phyloP scores from a whole-genome alignment of 1,140 invertebrate species.

The Sipha flava region DNA sequence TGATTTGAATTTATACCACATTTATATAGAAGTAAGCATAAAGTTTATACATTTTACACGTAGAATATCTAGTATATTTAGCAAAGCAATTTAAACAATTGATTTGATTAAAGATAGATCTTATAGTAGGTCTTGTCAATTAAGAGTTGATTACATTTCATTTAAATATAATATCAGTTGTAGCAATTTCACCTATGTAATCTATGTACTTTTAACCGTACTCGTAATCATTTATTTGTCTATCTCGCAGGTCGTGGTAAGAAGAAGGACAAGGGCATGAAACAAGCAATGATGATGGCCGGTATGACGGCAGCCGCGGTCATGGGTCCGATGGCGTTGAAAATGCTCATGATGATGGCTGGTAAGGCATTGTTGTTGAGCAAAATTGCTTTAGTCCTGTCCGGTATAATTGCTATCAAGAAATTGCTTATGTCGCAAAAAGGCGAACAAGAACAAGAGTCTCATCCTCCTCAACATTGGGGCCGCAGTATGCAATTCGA shows the following conservation, averaged over 20 bases:
- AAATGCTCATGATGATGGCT: constrained; percentile 69
- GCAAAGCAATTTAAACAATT: no score
- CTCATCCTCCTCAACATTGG: constrained; percentile 69
- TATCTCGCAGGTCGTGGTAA: constrained; percentile 50
- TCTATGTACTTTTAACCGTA: no score
- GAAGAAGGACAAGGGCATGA: constrained; percentile 65
- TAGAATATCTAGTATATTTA: no score
- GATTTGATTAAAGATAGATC: no score
- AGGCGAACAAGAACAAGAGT: constrained; percentile 61
- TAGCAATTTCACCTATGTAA: no score
- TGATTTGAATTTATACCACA: no score
- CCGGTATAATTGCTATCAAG: constrained; percentile 71
- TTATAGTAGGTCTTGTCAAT: no score
- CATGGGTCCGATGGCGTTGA: constrained; percentile 63
- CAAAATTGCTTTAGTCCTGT: constrained; percentile 71
- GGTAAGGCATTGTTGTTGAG: constrained; percentile 74
- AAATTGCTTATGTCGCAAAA: constrained; percentile 56
- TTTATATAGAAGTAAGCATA: no score
- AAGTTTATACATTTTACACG: no score
- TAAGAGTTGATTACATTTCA: no score
- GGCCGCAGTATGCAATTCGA: constrained; percentile 46
- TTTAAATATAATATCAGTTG: no score
- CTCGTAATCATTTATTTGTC: not conserved
- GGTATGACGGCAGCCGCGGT: constrained; percentile 66
- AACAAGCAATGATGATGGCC: constrained; percentile 61